These are phyloP conservation scores for Lethrus apterus DNA, from an alignment of 1,140 invertebrate species.

Conservation along the genomic window DNA sequence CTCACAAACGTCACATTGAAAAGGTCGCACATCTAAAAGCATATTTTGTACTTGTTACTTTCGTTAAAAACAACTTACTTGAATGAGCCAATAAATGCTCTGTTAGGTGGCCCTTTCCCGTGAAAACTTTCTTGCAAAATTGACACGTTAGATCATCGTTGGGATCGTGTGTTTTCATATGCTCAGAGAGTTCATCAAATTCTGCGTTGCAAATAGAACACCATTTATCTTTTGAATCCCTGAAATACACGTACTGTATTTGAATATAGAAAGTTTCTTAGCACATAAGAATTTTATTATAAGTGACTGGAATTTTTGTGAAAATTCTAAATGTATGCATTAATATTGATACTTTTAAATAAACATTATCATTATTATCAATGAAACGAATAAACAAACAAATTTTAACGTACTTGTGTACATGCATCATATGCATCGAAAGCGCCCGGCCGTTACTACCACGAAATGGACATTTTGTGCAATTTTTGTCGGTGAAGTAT, in stretches of 20 bases:
- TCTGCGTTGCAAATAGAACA: slow-evolving; percentile 19
- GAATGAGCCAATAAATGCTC: slow-evolving; percentile 22
- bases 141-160: slow-evolving; percentile 20
- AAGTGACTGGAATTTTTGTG: no score
- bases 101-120: slow-evolving; percentile 17
- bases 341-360: neutral
- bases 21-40: slow-evolving; percentile 15
- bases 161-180: slow-evolving; percentile 8
- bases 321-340: neutral
- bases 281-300: no score
- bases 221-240: slow-evolving; percentile 20
- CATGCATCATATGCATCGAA: slow-evolving; percentile 15
- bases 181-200: slow-evolving; percentile 13
- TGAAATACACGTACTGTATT: slow-evolving; percentile 11
- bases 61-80: slow-evolving; percentile 11
- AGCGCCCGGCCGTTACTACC: slow-evolving; percentile 11
- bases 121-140: slow-evolving; percentile 17
- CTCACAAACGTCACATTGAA: slow-evolving; percentile 17
- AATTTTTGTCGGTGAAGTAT: slow-evolving; percentile 7
- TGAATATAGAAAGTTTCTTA: no score
- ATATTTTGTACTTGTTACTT: neutral
- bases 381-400: neutral
- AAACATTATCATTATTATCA: neutral
- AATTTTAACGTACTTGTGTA: slow-evolving; percentile 16
- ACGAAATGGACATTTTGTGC: slow-evolving; percentile 13